These are phyloP conservation scores for Lates japonicus DNA, from an alignment of 2,797 vertebrate species.

Conservation along the genomic window DNA sequence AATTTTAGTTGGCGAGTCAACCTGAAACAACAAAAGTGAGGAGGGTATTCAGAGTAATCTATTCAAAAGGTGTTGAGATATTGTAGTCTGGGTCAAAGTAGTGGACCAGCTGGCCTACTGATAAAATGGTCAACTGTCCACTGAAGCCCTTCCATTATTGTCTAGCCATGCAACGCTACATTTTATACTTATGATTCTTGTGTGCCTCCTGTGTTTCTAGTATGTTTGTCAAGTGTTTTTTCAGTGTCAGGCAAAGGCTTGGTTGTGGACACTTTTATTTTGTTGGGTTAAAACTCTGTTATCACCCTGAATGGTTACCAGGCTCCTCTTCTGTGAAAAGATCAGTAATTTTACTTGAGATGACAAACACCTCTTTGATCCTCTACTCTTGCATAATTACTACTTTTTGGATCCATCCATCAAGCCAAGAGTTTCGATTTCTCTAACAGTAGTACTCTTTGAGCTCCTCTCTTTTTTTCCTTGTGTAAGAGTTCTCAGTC, in stretches of 20 bases:
- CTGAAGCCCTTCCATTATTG: background rate
- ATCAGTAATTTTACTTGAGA: conserved; percentile 21
- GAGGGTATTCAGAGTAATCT: background rate
- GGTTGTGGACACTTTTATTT: conserved; percentile 4
- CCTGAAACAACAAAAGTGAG: background rate
- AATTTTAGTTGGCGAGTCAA: background rate
- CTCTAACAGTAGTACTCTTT: background rate
- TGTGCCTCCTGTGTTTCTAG: background rate
- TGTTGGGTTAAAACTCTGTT: background rate
- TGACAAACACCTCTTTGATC: conserved; percentile 16
- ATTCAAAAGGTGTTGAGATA: background rate
- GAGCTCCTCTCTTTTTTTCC: too few relatives aligned
- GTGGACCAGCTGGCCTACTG: background rate
- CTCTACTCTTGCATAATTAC: conserved; percentile 11
- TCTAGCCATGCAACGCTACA: background rate
- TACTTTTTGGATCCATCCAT: conserved; percentile 13
- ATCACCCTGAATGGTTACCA: background rate
- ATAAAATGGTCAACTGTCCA: background rate
- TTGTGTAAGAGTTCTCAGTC: background rate
- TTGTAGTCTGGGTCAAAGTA: background rate
- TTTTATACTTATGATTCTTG: background rate
- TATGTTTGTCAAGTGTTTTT: background rate
- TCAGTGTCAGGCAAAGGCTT: background rate
- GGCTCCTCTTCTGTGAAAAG: conserved; percentile 1
- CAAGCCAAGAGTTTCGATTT: background rate